A percentile compares a stretch with the other conserved stretches of the same genome.
phyloP scores from a whole-genome alignment of 2,888 invertebrate genomes.

The Bedellia somnulentella region DNA sequence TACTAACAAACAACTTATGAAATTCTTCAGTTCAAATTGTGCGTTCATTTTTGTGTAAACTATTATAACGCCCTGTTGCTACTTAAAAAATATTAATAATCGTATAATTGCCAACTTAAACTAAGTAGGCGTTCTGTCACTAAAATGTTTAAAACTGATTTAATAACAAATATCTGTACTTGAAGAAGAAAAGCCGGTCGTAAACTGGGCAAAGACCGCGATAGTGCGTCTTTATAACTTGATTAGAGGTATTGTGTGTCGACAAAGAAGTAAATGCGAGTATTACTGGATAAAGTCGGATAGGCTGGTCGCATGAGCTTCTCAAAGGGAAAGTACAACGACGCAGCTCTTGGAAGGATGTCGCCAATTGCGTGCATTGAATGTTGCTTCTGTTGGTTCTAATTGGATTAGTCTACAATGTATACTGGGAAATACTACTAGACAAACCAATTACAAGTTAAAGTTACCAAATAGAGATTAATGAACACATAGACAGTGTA shows the following conservation, averaged over 20 bases:
- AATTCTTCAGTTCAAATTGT: too few species aligned
- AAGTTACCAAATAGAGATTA: too few species aligned
- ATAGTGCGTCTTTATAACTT: slow-evolving; percentile 26
- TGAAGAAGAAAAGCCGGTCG: slow-evolving; percentile 14
- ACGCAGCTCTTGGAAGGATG: neutral
- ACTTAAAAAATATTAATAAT: too few species aligned
- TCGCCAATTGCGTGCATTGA: slow-evolving; percentile 1
- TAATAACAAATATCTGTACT: slow-evolving; percentile 12
- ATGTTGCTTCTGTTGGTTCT: too few species aligned
- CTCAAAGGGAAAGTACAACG: slow-evolving; percentile 1
- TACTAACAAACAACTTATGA: too few species aligned
- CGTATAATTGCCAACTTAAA: neutral
- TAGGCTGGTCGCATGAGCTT: neutral
- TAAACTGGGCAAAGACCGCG: slow-evolving; percentile 18
- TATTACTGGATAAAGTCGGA: slow-evolving; percentile 1
- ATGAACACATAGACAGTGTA: too few species aligned
- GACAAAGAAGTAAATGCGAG: neutral
- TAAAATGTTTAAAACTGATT: slow-evolving; percentile 1
- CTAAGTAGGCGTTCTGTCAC: slow-evolving; percentile 12
- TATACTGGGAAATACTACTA: too few species aligned
- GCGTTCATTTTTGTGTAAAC: too few species aligned
- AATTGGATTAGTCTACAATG: too few species aligned
- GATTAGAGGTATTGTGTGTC: slow-evolving; percentile 15
- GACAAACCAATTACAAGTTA: too few species aligned
- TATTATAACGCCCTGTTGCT: too few species aligned